phyloP scores from a whole-genome alignment of 2,113 vertebrate species.

The Melanostigma gelatinosum region DNA sequence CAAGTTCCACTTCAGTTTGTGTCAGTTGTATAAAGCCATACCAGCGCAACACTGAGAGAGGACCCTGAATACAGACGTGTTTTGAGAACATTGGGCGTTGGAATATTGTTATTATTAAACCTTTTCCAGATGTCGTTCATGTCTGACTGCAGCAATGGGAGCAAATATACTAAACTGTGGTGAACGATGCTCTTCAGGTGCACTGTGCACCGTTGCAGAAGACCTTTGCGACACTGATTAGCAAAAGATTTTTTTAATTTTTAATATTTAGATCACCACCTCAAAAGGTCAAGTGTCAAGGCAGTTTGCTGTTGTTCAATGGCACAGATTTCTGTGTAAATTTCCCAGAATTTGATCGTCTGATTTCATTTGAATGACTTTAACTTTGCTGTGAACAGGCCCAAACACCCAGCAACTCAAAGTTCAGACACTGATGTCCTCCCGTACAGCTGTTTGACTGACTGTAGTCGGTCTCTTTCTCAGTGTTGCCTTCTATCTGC shows the following conservation, averaged over 20 bases:
- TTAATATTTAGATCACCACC: background rate
- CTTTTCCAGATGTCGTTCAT: background rate
- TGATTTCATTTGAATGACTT: background rate
- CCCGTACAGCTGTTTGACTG: background rate
- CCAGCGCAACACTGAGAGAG: conserved; percentile 71
- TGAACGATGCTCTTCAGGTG: background rate
- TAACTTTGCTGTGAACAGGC: background rate
- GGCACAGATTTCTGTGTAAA: background rate
- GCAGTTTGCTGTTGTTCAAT: background rate
- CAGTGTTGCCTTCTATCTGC: conserved; percentile 57
- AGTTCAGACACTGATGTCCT: background rate
- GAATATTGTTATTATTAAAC: background rate
- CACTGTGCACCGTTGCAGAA: background rate
- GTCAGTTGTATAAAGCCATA: conserved; percentile 64
- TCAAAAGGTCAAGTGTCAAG: background rate
- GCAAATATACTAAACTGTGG: background rate
- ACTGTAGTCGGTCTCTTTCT: conserved; percentile 64
- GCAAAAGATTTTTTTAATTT: background rate
- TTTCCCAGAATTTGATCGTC: background rate
- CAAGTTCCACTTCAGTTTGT: conserved; percentile 67
- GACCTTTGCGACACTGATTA: background rate
- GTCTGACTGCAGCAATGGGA: conserved; percentile 2
- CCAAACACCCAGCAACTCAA: background rate
- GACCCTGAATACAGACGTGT: background rate
- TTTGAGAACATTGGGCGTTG: background rate